Evolutionary conservation across 2,888 invertebrate genomes (phyloP), one percentile per base, ranked within the genome.

Genomic region (Epinotia demarniana): DNA sequence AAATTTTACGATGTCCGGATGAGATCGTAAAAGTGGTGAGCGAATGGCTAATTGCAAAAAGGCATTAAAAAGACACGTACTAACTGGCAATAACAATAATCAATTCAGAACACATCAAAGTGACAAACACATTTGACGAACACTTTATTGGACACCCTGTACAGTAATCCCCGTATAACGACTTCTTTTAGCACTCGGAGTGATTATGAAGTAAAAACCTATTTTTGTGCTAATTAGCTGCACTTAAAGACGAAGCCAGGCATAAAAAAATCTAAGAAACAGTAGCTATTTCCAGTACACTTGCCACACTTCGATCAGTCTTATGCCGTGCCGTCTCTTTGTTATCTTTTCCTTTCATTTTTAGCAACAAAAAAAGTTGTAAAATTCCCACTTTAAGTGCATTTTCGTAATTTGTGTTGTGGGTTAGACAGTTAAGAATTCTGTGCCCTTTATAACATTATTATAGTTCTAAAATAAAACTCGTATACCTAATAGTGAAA

Each of bases 1-100:
- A 53, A 4, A 49, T n/a, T 53, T 53, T 5, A 53, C n/a, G n/a
- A 53, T n/a, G 13, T 53, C n/a, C 49, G 49, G 49, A 49, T 19
- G 18, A 5, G 23, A 58, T 58, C 58, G 58, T 58, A 58, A 58
- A 58, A 58, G 23, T 58, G 58, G 58, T 19, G 19, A 12, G 58
- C 23, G 23, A 58, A 58, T 12, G 11, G 27, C 5, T 23, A 58
- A 19, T 23, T 19, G 13, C 19, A 58, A 58, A 11, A 13, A 6
- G 3, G 4, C 57, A 58, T 12, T 58, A 58, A 58, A 39, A 23
- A 23, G 11, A 13, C 23, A 39, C 19, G 11, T 19, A 58, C 13
- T 13, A 27, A 58, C 27, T 6, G 53, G 8, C n/a, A 16, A 53
- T 53, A n/a, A 53, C 53, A 53, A n/a, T 53, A 53, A n/a, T 53